A percentile compares a stretch with the other conserved stretches of the same genome.
Conservation (phyloP, 2,797 vertebrate species). For the Tokudaia muenninki region DNA sequence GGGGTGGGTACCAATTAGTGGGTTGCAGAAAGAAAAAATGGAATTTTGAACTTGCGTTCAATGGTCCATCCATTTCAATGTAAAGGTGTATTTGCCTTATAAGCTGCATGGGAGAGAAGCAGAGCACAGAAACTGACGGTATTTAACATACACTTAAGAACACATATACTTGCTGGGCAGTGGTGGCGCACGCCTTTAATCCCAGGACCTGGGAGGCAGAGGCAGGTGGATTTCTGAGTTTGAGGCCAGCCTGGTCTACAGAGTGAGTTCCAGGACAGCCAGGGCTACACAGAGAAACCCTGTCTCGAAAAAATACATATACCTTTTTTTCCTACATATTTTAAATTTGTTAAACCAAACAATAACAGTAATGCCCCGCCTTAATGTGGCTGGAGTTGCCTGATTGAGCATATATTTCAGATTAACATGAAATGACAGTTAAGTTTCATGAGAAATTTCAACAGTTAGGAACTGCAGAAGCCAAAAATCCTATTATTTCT, state of each 20-base stretch:
- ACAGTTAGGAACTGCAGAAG: not conserved
- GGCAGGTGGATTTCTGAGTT: too few species aligned
- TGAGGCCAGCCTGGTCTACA: too few species aligned
- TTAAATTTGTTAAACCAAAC: not conserved
- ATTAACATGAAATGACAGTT: not conserved
- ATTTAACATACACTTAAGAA: not conserved
- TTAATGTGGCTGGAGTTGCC: not conserved
- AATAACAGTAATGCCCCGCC: not conserved
- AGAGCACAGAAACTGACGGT: not conserved
- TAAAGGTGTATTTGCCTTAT: slow-evolving; percentile 50
- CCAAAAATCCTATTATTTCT: slow-evolving; percentile 21
- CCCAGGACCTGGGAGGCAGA: too few species aligned
- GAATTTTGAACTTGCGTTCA: slow-evolving; percentile 26
- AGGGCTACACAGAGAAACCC: too few species aligned
- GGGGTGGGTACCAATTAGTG: not conserved
- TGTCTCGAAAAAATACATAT: not conserved
- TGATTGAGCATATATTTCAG: not conserved
- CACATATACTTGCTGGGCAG: not conserved
- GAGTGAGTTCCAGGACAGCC: too few species aligned
- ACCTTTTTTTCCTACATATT: not conserved
- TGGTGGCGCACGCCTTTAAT: too few species aligned
- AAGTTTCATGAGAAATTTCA: slow-evolving; percentile 6
- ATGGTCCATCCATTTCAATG: not conserved
- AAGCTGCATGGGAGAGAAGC: not conserved
- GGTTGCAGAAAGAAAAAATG: not conserved